A percentile compares a stretch with the other conserved stretches of the same genome.
phyloP scores from a whole-genome alignment of 2,797 vertebrate species.

The Carduelis carduelis region DNA sequence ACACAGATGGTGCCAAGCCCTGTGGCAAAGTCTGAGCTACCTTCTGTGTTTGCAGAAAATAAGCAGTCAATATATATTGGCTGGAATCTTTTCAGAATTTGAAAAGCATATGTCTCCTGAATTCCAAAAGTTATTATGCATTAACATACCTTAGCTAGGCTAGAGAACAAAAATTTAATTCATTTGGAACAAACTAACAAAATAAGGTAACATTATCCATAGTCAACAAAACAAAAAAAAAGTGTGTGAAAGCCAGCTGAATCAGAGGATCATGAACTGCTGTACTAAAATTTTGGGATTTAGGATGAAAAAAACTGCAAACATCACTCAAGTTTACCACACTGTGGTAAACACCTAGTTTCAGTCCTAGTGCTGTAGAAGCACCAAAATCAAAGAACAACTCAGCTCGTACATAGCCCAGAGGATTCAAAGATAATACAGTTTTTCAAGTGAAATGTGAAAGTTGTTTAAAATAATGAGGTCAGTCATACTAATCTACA shows the following conservation, averaged over 20 bases:
- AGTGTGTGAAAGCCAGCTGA: background rate
- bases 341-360: background rate
- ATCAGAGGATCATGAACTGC: background rate
- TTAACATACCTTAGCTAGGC: conserved; percentile 42
- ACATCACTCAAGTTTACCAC: background rate
- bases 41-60: conserved; percentile 47
- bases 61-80: conserved; percentile 50
- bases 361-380: background rate
- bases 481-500: background rate
- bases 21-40: conserved; percentile 57
- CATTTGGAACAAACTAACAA: background rate
- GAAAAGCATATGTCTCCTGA: conserved; percentile 37
- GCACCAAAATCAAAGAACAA: background rate
- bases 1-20: conserved; percentile 67
- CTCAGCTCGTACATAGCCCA: background rate
- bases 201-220: background rate
- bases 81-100: conserved; percentile 49
- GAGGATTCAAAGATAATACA: background rate
- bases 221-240: background rate
- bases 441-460: background rate
- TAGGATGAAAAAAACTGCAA: background rate
- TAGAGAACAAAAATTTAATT: conserved; percentile 11
- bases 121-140: conserved; percentile 59
- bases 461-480: background rate
- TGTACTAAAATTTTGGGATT: background rate